A percentile compares a stretch with the other conserved stretches of the same genome.
Conservation (phyloP, 1,140 invertebrate species). For the Philotrypesis tridentata region DNA sequence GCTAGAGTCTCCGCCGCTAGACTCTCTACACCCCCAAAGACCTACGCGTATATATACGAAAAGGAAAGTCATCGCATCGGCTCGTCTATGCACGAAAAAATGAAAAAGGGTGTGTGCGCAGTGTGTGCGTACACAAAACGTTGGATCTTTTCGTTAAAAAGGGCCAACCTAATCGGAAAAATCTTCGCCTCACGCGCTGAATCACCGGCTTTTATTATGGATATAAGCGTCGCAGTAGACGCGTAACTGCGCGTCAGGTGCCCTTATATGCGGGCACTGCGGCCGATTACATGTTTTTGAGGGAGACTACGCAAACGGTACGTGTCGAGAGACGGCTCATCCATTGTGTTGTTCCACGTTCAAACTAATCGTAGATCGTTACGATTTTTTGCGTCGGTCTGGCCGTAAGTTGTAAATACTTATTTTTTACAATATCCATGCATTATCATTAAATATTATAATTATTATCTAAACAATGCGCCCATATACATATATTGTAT, state of each 20-base stretch:
- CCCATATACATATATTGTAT: neutral
- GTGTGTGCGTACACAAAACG: no score
- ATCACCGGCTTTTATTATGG: slow-evolving; percentile 26
- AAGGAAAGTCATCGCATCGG: slow-evolving; percentile 39
- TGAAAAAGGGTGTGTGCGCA: no score
- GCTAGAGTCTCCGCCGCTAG: neutral
- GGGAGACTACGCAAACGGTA: neutral
- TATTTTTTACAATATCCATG: neutral
- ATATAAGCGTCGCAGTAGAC: neutral
- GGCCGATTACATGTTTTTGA: slow-evolving; percentile 5
- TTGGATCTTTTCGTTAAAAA: neutral
- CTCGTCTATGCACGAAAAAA: neutral
- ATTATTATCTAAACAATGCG: neutral
- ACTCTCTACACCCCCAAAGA: neutral
- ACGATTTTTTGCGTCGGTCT: neutral
- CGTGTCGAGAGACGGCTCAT: neutral
- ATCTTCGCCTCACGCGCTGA: slow-evolving; percentile 29
- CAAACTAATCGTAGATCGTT: neutral
- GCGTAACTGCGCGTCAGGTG: neutral
- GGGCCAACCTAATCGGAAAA: neutral
- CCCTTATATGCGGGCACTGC: neutral
- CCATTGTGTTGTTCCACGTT: neutral
- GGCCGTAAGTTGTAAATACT: neutral
- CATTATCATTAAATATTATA: neutral
- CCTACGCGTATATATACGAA: neutral